phyloP scores from a whole-genome alignment of 2,888 invertebrate species.

The Branchipolynoe longqiensis region DNA sequence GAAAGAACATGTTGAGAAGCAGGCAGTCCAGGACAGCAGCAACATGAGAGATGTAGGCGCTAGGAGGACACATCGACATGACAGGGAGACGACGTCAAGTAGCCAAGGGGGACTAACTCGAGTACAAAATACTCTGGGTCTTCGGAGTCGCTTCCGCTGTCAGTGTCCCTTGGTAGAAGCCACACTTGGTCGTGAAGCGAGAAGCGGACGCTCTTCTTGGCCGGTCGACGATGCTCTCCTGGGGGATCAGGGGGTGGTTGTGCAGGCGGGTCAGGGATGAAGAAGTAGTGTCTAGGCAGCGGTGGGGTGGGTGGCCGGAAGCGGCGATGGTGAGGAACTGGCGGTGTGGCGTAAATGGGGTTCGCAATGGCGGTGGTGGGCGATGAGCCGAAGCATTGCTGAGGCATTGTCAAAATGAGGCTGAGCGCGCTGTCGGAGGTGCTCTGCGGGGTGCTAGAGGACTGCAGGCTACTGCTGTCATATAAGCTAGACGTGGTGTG shows the following conservation, averaged over 20 bases:
- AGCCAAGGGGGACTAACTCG: slow-evolving; percentile 45
- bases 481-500: slow-evolving; percentile 23
- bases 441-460: background rate
- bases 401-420: background rate
- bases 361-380: background rate
- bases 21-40: too few species aligned
- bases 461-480: background rate
- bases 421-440: background rate
- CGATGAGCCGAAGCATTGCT: background rate
- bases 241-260: slow-evolving; percentile 30
- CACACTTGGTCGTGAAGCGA: slow-evolving; percentile 44
- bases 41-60: too few species aligned
- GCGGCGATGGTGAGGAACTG: slow-evolving; percentile 18
- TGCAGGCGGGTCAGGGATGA: slow-evolving; percentile 59
- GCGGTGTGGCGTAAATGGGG: background rate
- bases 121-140: slow-evolving; percentile 40
- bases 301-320: slow-evolving; percentile 59
- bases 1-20: too few species aligned
- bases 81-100: background rate
- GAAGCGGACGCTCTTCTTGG: slow-evolving; percentile 62
- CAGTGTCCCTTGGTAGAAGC: background rate
- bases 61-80: background rate
- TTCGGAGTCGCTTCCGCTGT: slow-evolving; percentile 26
- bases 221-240: background rate
- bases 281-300: slow-evolving; percentile 48